A percentile compares a stretch with the other conserved stretches of the same genome.
These are phyloP conservation scores for Trichopria drosophilae DNA, from an alignment of 2,888 invertebrate species.

Conservation along the genomic window DNA sequence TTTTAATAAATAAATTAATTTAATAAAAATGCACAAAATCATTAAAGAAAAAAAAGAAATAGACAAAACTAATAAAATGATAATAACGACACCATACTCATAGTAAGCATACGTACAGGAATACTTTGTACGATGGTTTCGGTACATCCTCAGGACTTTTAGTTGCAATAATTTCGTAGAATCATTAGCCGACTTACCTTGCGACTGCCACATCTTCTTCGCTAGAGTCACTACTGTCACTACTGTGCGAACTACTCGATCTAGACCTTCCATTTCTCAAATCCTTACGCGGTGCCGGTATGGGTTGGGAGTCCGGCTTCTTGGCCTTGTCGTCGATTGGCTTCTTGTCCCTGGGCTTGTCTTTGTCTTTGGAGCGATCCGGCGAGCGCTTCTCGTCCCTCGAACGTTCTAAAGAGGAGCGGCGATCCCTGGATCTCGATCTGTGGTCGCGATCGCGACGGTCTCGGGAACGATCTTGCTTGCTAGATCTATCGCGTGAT, in stretches of 20 bases:
- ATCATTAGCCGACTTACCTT: too few species aligned
- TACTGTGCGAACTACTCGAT: conserved; percentile 56
- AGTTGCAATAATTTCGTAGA: conserved; percentile 26
- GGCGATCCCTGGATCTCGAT: conserved; percentile 55
- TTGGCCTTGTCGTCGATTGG: conserved; percentile 50
- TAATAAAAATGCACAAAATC: too few species aligned
- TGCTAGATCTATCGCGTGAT: conserved; percentile 55
- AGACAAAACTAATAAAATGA: too few species aligned
- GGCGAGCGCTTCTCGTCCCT: conserved; percentile 53
- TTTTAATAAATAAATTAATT: too few species aligned
- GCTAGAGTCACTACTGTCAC: conserved; percentile 55
- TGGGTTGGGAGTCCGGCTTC: conserved; percentile 36
- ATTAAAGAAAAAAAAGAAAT: too few species aligned
- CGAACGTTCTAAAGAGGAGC: conserved; percentile 46
- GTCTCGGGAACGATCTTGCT: conserved; percentile 54
- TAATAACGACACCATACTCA: too few species aligned
- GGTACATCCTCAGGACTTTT: too few species aligned
- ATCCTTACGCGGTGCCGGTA: conserved; percentile 49
- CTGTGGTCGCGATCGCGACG: conserved; percentile 59
- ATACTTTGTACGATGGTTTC: too few species aligned
- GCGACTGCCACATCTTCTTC: conserved; percentile 48
- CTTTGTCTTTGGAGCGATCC: conserved; percentile 46
- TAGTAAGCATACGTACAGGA: too few species aligned
- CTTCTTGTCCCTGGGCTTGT: conserved; percentile 49
- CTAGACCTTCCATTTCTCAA: conserved; percentile 55